Base-by-base conservation (phyloP, 2,888 invertebrate genomes). In the Molanna angustata region DNA sequence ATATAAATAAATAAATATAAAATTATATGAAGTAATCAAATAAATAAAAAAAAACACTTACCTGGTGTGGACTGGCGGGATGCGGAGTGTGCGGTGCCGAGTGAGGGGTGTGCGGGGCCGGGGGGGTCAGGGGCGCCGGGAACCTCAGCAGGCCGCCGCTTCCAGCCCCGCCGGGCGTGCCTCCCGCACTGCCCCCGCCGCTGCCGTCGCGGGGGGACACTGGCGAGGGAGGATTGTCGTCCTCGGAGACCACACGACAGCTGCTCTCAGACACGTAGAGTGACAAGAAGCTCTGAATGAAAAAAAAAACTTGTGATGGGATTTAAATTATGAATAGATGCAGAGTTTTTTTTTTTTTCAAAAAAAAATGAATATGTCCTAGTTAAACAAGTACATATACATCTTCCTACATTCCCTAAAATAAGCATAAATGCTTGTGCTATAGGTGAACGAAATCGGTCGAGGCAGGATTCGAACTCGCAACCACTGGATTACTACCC, bases 211-310 rank as follows among this genome's bases (percentile, higher is more conserved):
- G 90, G 67, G 90, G 85, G 0, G 90, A 85, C 63, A 94, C 86
- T 0, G 96, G 96, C 0, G 95, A 95, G 0, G 95, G 92, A 1
- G 96, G 96, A 73, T 96, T 95, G 66, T 97, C 96, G 65, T 97
- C 96, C 68, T 96, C 96, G 1, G 92, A 92, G 61, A 94, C 86
- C 1, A 94, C 88, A 52, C 90, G 77, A 1, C 85, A 72, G n/a
- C 90, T 90, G 52, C 84, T 87, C 65, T 96, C 95, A 64, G 96
- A 95, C 1, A 94, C 93, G 67, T 94, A 96, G 68, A 95, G 90
- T 7, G 90, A 92, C 21, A 97, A 76, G 70, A 96, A 96, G 0
- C 90, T 84, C 85, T 88, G 65, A 1, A 60, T 62, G 63, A 51
- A 33, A 19, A 42, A 27, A n/a, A n/a, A n/a, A n/a, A n/a, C n/a